phyloP scores from a whole-genome alignment of 2,888 invertebrate species.

The Athripsodes cinereus region DNA sequence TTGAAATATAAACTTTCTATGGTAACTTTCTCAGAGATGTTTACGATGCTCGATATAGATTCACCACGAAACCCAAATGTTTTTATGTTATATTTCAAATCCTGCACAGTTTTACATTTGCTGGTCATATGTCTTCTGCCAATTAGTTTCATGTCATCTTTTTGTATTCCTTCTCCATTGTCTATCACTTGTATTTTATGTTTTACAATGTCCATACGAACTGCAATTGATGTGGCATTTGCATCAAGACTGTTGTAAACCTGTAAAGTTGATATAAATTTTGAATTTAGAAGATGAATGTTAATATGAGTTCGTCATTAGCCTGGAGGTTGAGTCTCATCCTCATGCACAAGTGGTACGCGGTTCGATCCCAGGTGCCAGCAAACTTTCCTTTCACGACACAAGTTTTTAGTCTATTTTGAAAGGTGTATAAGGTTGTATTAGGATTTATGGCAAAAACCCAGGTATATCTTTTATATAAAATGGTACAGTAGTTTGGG shows the following conservation, averaged over 20 bases:
- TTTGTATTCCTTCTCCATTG: slow-evolving; percentile 64
- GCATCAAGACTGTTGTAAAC: slow-evolving; percentile 67
- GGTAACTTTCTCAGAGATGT: slow-evolving; percentile 50
- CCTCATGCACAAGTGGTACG: too few species aligned
- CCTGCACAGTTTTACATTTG: slow-evolving; percentile 51
- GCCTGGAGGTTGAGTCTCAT: too few species aligned
- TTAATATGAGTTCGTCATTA: too few species aligned
- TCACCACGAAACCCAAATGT: slow-evolving; percentile 65
- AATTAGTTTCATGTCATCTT: slow-evolving; percentile 48
- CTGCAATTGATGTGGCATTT: slow-evolving; percentile 60
- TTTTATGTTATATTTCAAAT: slow-evolving; percentile 46
- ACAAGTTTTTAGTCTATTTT: too few species aligned
- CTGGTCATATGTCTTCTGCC: slow-evolving; percentile 60
- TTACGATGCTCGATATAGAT: slow-evolving; percentile 57
- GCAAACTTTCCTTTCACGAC: too few species aligned
- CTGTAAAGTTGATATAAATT: too few species aligned
- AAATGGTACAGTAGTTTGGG: too few species aligned
- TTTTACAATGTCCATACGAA: slow-evolving; percentile 56
- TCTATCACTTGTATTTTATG: slow-evolving; percentile 68
- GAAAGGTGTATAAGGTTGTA: too few species aligned
- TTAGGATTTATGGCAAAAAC: too few species aligned
- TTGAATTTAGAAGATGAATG: too few species aligned
- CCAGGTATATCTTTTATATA: too few species aligned
- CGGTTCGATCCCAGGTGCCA: too few species aligned
- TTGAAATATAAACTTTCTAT: slow-evolving; percentile 51